Percentiles rank a stretch among this genome's conserved stretches.
Evolutionary conservation across 1,140 invertebrate species (phyloP).

Genomic region (Nomia melanderi): DNA sequence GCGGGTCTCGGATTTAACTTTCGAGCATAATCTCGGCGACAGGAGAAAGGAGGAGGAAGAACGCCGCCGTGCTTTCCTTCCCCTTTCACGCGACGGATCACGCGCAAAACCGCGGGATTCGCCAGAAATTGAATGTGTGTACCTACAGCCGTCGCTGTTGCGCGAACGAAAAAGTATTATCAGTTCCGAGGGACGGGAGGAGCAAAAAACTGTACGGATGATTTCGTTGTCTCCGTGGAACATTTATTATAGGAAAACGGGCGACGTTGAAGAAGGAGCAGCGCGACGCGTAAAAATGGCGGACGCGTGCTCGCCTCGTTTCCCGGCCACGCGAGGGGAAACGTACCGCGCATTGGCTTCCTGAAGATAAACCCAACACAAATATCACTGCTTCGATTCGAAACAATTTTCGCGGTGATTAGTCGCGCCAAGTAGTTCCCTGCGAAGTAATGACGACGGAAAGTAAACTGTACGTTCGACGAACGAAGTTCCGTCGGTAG

Average conservation of each 20-base stretch:
- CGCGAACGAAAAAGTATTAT: too few relatives aligned
- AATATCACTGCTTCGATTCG: not conserved
- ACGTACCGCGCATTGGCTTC: too few relatives aligned
- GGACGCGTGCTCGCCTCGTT: too few relatives aligned
- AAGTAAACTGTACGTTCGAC: not conserved
- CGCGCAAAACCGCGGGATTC: not conserved
- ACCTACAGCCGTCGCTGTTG: too few relatives aligned
- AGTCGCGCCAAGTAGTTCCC: not conserved
- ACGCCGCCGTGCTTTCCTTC: not conserved
- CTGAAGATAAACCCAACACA: not conserved
- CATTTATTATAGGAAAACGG: too few relatives aligned
- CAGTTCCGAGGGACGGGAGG: too few relatives aligned
- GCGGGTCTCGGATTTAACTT: conserved; percentile 4
- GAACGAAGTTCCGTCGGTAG: not conserved
- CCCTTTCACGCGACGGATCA: not conserved
- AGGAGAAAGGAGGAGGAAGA: not conserved
- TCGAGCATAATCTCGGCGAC: conserved; percentile 23
- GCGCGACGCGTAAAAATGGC: too few relatives aligned
- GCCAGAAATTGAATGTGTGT: not conserved
- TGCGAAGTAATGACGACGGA: not conserved
- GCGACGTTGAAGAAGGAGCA: too few relatives aligned
- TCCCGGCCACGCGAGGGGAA: too few relatives aligned
- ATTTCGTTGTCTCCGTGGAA: too few relatives aligned
- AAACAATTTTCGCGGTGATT: not conserved
- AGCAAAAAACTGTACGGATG: too few relatives aligned